A percentile compares a stretch with the other conserved stretches of the same genome.
phyloP scores from a whole-genome alignment of 1,140 invertebrate genomes.

The Eurosta solidaginis region DNA sequence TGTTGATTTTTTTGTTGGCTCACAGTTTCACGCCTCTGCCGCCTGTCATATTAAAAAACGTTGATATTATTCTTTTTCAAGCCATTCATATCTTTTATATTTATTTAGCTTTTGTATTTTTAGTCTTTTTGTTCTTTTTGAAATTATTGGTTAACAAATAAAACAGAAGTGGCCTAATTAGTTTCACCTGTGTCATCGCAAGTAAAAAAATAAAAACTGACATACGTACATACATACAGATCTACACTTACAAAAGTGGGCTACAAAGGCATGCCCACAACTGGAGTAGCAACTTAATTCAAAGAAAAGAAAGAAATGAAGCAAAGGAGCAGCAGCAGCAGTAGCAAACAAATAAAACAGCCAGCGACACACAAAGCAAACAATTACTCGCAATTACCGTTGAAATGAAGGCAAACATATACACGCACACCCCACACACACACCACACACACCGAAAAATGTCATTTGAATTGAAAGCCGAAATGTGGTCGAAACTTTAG shows the following conservation, averaged over 20 bases:
- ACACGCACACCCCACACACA: neutral
- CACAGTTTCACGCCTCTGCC: neutral
- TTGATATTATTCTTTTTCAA: neutral
- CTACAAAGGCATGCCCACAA: neutral
- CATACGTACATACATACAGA: neutral
- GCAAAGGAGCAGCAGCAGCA: too few species aligned
- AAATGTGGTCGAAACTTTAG: too few species aligned
- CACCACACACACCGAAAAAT: too few species aligned
- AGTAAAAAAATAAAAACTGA: neutral
- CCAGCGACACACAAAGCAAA: neutral
- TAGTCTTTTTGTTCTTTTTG: neutral
- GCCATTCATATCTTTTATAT: neutral
- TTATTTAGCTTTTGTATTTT: neutral
- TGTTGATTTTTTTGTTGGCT: neutral
- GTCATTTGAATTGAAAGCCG: too few species aligned
- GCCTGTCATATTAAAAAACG: neutral
- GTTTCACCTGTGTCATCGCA: conserved; percentile 34
- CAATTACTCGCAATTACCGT: conserved; percentile 12
- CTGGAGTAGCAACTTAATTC: neutral
- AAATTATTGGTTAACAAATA: conserved; percentile 31
- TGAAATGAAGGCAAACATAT: neutral
- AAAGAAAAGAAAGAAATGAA: too few species aligned
- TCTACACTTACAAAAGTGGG: neutral
- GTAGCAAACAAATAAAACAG: conserved; percentile 8
- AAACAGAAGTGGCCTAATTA: conserved; percentile 32